Evolutionary conservation across 2,888 invertebrate genomes (phyloP), one percentile per base, ranked within the genome.

Genomic region (Diplazon laetatorius): DNA sequence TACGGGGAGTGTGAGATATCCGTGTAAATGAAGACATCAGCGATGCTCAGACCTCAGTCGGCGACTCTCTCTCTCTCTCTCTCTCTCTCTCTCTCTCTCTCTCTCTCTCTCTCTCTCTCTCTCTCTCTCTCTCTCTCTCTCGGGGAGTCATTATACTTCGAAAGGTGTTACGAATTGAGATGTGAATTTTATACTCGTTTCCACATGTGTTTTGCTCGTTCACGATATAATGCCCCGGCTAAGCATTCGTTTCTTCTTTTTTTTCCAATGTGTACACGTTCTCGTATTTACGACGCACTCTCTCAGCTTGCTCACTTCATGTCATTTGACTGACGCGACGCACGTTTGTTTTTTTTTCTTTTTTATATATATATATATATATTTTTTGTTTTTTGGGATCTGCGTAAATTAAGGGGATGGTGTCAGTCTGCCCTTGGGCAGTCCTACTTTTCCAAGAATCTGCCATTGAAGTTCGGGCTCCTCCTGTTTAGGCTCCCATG

Each of bases 1-100:
- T 59, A 62, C 60, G 52, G n/a, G 59, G 18, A 72, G 57, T 39
- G 39, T 30, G 52, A 55, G 60, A 52, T n/a, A n/a, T 42, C 62
- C 63, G 73, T 30, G 77, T 62, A 63, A 73, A 77, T 77, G 68
- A 77, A 77, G 77, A 77, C 77, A 77, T 77, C 42, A 42, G 68
- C 63, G 69, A 77, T 73, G 48, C 50, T n/a, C n/a, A 77, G 57
- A 63, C 46, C 39, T 68, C 44, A 18, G n/a, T n/a, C 30, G 6
- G 62, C 50, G 16, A 68, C 57, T 62, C 57, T 63, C 59, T 57
- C n/a, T n/a, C n/a, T n/a, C n/a, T n/a, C n/a, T n/a, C n/a, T n/a
- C n/a, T n/a, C n/a, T n/a, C n/a, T n/a, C n/a, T n/a, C n/a, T n/a
- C n/a, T n/a, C n/a, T n/a, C n/a, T n/a, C n/a, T n/a, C n/a, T n/a